phyloP scores from a whole-genome alignment of 2,113 vertebrate genomes.

The Leiothrix lutea region DNA sequence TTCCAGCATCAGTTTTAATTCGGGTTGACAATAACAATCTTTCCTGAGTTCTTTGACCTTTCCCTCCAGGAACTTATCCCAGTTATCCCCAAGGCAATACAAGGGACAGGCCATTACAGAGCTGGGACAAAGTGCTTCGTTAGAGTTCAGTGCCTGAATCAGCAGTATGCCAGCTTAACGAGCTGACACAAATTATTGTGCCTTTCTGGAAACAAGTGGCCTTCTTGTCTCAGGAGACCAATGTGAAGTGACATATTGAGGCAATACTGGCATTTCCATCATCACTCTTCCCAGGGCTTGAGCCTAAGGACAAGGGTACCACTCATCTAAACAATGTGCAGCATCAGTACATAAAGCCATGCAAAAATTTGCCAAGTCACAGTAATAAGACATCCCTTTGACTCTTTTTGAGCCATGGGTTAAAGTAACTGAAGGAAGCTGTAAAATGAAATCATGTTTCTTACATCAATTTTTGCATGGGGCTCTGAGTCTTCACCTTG shows the following conservation, averaged over 20 bases:
- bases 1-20: conserved; percentile 30
- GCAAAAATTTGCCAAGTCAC: background rate
- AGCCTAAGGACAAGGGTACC: background rate
- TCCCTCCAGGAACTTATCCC: background rate
- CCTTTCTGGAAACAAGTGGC: conserved; percentile 41
- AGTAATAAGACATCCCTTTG: background rate
- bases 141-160: conserved; percentile 42
- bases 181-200: conserved; percentile 59
- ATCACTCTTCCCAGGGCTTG: background rate
- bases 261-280: conserved; percentile 34
- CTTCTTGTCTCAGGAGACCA: conserved; percentile 36
- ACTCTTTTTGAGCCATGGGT: background rate
- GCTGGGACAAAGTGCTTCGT: conserved; percentile 15
- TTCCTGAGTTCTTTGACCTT: conserved; percentile 20
- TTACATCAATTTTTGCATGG: background rate
- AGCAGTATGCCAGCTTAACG: conserved; percentile 61
- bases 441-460: rapidly evolving
- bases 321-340: background rate
- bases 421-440: background rate
- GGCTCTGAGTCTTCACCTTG: background rate
- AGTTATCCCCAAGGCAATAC: background rate
- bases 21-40: conserved; percentile 14
- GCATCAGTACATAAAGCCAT: background rate
- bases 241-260: conserved; percentile 49
- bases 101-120: background rate